Percentiles rank a stretch among this genome's conserved stretches.
Conservation (phyloP, 2,797 vertebrate genomes). For the Muscicapa striata region DNA sequence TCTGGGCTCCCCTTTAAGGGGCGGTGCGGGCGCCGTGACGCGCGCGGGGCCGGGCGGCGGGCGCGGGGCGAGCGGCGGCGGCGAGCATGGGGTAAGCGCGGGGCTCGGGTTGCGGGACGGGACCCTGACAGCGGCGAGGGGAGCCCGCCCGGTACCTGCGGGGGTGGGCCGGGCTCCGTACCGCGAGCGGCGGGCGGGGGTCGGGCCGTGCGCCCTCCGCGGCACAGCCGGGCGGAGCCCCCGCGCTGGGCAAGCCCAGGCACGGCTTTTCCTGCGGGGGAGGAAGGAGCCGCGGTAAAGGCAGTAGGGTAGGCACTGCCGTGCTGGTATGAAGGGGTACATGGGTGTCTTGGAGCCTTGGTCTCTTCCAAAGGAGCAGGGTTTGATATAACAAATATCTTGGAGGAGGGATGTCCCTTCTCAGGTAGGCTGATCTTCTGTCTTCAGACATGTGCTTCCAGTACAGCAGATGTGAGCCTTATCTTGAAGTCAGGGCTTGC, state of each 20-base stretch:
- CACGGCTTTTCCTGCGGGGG: accelerated
- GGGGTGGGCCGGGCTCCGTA: neutral
- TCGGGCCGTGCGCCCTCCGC: neutral
- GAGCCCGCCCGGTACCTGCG: too few species aligned
- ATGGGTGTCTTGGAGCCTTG: accelerated
- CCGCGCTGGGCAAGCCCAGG: accelerated
- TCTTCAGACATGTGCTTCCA: neutral
- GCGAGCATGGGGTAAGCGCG: conserved; percentile 29
- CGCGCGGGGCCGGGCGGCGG: neutral
- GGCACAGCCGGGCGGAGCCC: neutral
- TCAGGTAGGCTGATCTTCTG: neutral
- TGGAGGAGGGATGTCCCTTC: neutral
- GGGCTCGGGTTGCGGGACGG: neutral
- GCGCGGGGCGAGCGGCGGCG: neutral
- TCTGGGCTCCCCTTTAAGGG: neutral
- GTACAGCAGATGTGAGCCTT: neutral
- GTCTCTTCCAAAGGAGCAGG: accelerated
- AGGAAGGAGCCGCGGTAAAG: neutral
- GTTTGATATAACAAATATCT: accelerated
- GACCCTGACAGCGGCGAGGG: neutral
- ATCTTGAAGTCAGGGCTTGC: accelerated
- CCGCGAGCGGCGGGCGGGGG: neutral
- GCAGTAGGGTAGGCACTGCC: neutral
- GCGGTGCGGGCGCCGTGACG: neutral
- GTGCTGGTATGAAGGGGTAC: accelerated